phyloP scores from a whole-genome alignment of 2,888 invertebrate species.

The Mongoloraphidia duomilia region DNA sequence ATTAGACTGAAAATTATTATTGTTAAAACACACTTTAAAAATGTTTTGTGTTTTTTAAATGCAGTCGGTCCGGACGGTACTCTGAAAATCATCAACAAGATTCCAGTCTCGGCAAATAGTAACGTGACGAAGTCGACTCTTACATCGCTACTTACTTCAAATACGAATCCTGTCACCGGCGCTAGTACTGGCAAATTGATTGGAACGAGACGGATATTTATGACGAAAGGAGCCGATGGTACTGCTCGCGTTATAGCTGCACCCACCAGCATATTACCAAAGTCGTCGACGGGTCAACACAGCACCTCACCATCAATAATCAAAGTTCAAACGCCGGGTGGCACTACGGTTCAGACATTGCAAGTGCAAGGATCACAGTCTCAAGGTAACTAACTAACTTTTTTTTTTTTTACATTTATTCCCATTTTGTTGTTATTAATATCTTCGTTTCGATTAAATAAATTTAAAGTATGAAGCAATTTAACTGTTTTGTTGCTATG shows the following conservation, averaged over 20 bases:
- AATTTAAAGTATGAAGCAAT: too few relatives aligned
- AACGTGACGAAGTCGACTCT: conserved; percentile 46
- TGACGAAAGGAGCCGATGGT: conserved; percentile 61
- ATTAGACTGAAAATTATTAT: neutral
- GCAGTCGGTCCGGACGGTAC: conserved; percentile 38
- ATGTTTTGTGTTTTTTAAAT: conserved; percentile 7
- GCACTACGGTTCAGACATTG: conserved; percentile 24
- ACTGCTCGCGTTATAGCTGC: conserved; percentile 47
- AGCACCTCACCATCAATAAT: conserved; percentile 33
- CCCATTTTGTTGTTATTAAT: too few relatives aligned
- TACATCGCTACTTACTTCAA: conserved; percentile 47
- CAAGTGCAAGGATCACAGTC: conserved; percentile 29
- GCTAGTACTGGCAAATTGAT: conserved; percentile 43
- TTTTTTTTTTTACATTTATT: too few relatives aligned
- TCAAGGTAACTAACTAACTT: too few relatives aligned
- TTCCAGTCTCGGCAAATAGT: conserved; percentile 41
- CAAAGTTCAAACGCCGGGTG: conserved; percentile 30
- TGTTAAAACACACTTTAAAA: too few relatives aligned
- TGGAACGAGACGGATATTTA: conserved; percentile 51
- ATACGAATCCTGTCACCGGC: conserved; percentile 38
- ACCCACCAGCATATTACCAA: conserved; percentile 40
- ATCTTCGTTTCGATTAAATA: too few relatives aligned
- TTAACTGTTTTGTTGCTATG: too few relatives aligned
- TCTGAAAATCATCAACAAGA: conserved; percentile 49
- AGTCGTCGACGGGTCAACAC: conserved; percentile 24